Percentiles rank a stretch among this genome's conserved stretches.
Evolutionary conservation across 2,797 vertebrate species (phyloP).

Genomic region (Capromys pilorides): DNA sequence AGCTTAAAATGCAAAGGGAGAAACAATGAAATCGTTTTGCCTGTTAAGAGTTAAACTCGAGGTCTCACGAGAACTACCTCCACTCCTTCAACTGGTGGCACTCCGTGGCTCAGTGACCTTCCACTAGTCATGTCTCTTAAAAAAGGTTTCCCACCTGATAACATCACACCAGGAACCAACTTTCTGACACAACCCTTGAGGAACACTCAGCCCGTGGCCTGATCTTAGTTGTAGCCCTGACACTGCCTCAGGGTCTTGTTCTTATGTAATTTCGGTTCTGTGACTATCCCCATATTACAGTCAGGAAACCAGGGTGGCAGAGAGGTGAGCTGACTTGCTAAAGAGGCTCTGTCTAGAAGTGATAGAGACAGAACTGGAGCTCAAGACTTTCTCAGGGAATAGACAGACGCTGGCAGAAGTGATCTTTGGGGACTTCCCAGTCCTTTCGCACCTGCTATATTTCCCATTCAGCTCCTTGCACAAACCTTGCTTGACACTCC

Average conservation of each 20-base stretch:
- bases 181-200: background rate
- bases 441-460: background rate
- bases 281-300: background rate
- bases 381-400: background rate
- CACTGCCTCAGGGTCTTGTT: background rate
- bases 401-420: background rate
- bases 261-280: background rate
- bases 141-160: background rate
- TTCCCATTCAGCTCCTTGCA: slow-evolving; percentile 39
- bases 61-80: background rate
- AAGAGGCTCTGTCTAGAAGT: background rate
- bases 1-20: slow-evolving; percentile 40
- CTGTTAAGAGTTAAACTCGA: background rate
- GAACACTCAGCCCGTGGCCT: background rate
- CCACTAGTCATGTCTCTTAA: background rate
- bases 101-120: background rate
- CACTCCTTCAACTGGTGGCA: background rate
- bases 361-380: background rate
- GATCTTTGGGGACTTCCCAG: background rate
- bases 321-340: background rate
- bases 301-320: background rate
- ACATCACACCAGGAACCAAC: background rate
- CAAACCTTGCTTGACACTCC: background rate
- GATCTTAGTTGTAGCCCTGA: background rate
- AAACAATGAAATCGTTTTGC: background rate